These are phyloP conservation scores for Corythaixoides concolor DNA, from an alignment of 2,113 vertebrate species.

Conservation along the genomic window DNA sequence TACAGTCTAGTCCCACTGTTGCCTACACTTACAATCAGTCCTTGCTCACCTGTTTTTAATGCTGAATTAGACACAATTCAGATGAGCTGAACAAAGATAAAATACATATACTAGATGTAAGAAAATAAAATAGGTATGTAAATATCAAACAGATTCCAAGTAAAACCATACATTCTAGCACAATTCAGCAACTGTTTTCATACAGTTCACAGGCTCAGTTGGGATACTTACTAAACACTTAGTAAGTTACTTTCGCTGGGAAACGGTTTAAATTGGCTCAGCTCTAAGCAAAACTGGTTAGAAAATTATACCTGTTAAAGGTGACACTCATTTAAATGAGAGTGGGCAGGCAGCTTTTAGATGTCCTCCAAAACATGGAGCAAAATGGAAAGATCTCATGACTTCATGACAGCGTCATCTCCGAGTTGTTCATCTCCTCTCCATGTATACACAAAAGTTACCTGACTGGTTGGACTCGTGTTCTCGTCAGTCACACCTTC, in stretches of 20 bases:
- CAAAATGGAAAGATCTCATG: not conserved
- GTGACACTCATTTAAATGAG: not conserved
- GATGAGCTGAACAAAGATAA: not conserved
- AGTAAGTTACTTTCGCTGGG: not conserved
- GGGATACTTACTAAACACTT: not conserved
- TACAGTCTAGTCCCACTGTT: constrained; percentile 3
- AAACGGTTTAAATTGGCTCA: not conserved
- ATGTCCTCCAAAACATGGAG: not conserved
- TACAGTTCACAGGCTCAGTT: not conserved
- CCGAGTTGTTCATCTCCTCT: not conserved
- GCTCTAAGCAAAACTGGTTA: not conserved
- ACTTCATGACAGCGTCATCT: not conserved
- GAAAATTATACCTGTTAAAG: not conserved
- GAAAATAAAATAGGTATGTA: not conserved
- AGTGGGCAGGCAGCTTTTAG: not conserved
- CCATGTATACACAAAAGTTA: not conserved
- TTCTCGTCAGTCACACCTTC: not conserved
- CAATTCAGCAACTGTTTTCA: not conserved
- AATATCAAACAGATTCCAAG: not conserved
- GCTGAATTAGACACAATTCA: not conserved
- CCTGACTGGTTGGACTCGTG: not conserved
- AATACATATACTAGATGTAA: not conserved
- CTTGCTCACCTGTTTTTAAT: not conserved
- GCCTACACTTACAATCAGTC: not conserved
- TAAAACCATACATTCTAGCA: not conserved